phyloP scores from a whole-genome alignment of 1,140 invertebrate genomes.

The Bradysia coprophila region DNA sequence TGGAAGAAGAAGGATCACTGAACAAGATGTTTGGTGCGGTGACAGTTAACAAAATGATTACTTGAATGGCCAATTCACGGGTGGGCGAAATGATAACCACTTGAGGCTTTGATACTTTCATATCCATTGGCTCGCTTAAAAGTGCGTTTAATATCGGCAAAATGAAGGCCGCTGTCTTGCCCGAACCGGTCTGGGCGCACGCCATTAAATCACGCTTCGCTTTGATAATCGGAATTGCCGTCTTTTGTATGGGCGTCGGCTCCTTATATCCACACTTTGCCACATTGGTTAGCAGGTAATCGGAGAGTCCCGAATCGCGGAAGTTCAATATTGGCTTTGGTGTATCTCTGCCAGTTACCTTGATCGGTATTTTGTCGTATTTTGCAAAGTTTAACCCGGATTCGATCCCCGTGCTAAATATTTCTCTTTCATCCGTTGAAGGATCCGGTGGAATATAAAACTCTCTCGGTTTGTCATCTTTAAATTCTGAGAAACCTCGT shows the following conservation, averaged over 20 bases:
- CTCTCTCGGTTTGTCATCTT: constrained; percentile 32
- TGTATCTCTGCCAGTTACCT: constrained; percentile 32
- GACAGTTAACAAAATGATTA: too few species aligned
- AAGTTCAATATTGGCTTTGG: constrained; percentile 48
- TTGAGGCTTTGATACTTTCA: constrained; percentile 29
- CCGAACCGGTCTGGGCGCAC: constrained; percentile 94
- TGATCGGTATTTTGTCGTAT: constrained; percentile 65
- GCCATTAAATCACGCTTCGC: constrained; percentile 79
- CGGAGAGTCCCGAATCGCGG: constrained; percentile 43
- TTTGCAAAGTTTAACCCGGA: constrained; percentile 80
- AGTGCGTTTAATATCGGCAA: constrained; percentile 71
- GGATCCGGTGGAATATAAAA: constrained; percentile 70
- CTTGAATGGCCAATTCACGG: constrained; percentile 57
- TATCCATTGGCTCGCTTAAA: constrained; percentile 30
- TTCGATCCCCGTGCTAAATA: constrained; percentile 50
- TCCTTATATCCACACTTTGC: constrained; percentile 59
- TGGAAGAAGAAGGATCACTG: too few species aligned
- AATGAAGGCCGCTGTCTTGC: constrained; percentile 91
- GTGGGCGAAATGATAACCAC: constrained; percentile 78
- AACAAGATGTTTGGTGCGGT: too few species aligned
- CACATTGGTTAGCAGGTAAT: constrained; percentile 57
- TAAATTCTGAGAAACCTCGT: too few species aligned
- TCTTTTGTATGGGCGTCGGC: constrained; percentile 88
- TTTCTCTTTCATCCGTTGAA: constrained; percentile 39
- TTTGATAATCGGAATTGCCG: constrained; percentile 69